Base-by-base conservation (phyloP, 2,888 invertebrate species). In the Melanchra persicariae region DNA sequence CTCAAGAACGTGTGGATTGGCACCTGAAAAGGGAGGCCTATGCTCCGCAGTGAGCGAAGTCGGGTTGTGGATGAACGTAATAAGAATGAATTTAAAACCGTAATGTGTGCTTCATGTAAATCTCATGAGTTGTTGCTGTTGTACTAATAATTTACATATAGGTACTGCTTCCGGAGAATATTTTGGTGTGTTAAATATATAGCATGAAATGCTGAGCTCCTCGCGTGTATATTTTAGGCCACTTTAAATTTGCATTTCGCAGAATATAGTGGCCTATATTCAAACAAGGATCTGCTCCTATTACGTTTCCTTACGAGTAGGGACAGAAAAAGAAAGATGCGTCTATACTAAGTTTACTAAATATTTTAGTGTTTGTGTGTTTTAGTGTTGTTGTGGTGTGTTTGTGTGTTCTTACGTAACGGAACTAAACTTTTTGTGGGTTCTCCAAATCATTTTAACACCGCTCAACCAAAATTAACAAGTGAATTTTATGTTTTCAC, bases 181-280 rank as follows among this genome's bases (percentile, higher is more conserved):
- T 71, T 75, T 71, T 54, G 9, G 2, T 45, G 45, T 7, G 3
- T n/a, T 22, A 24, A 57, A 58, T 57, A 24, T 52, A n/a, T n/a
- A 10, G 37, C 19, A 24, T 51, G 55, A 24, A 30, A 22, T 49
- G 10, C 40, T 24, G 12, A 37, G 51, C 61, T 37, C 26, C 22
- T n/a, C 8, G 19, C 26, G 71, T 58, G 22, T 59, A 26, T 63
- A 70, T 70, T 63, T n/a, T 79, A 61, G 22, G 40, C 40, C 1
- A 40, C 15, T n/a, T n/a, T 40, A 40, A 15, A 40, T 40, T 40
- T 40, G 15, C 51, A 52, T 47, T 76, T 74, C 80, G 47, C 6
- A 66, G 57, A 79, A 76, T 73, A 57, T 66, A 17, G 51, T 66
- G 74, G 22, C 74, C 74, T 37, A 77, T 12, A 68, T 80, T 80